Base-by-base conservation (phyloP, 1,140 invertebrate species). In the Brachionus calyciflorus region DNA sequence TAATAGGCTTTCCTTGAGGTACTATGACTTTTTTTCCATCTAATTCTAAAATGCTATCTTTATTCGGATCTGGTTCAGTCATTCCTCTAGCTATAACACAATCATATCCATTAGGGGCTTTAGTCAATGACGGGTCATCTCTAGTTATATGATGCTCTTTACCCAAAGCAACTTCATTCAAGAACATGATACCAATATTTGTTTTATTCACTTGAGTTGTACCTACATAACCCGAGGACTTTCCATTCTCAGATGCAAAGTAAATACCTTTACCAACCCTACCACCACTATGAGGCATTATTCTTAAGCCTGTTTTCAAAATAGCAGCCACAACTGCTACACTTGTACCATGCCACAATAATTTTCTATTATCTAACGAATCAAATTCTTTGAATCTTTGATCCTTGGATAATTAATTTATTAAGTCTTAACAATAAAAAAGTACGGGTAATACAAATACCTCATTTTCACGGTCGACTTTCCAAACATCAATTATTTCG, bases 271-370 rank as follows among this genome's bases (percentile, higher is more conserved):
- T 80, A 5, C 86, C 86, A 4, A 87, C 86, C 12, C 84, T 68
- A 0, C 86, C 86, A 5, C 86, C 86, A 79, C 84, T 85, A 80
- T 87, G 86, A 6, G 86, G 86, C 85, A 87, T 86, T 60, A 87
- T 87, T 26, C 86, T 80, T 3, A 87, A 80, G 7, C 86, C 86
- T 69, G 81, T 81, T 68, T 86, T 86, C 68, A 87, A 81, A 60
- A 87, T 87, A 76, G 86, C 86, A 5, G 84, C 85, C 28, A 87
- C 85, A 3, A 87, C 86, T 26, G 86, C 85, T n/a, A 87, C 84
- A 79, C 82, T 85, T 14, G 86, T 87, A 14, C 86, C 86, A 79
- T 87, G 86, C 86, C 86, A 87, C 19, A 87, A 78, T 24, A 87
- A 79, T 77, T 86, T 86, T 6, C 85, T 80, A 53, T 86, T 80